Evolutionary conservation across 2,797 vertebrate genomes (phyloP).

Genomic region (Nyctibius grandis): DNA sequence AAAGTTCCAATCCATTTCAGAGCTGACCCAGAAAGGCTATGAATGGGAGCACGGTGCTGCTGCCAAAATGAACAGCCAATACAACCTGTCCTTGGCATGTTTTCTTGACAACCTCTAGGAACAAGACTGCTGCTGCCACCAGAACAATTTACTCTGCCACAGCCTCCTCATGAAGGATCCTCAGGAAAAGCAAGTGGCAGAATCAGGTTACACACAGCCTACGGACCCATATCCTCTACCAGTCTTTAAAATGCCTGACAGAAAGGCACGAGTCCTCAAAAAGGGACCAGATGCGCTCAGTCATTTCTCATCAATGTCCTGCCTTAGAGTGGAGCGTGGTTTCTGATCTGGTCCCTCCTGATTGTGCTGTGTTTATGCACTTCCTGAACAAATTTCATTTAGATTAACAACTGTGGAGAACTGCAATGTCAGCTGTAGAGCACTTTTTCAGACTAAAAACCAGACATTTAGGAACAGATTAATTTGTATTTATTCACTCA

Average conservation of each 20-base stretch:
- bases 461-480: not conserved
- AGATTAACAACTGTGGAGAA: not conserved
- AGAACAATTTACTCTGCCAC: not conserved
- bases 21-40: not conserved
- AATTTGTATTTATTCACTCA: constrained; percentile 32
- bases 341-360: not conserved
- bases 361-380: not conserved
- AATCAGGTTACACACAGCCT: not conserved
- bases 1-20: not conserved
- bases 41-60: accelerated
- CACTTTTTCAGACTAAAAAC: not conserved
- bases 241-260: accelerated
- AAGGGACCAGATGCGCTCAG: not conserved
- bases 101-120: not conserved
- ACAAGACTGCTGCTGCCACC: not conserved
- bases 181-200: not conserved
- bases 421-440: not conserved
- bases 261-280: not conserved
- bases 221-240: accelerated
- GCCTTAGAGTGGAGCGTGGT: accelerated
- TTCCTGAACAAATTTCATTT: not conserved
- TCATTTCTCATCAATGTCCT: not conserved
- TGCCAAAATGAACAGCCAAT: not conserved
- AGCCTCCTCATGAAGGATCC: not conserved
- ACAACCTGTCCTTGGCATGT: not conserved